Conservation (phyloP, 2,113 vertebrate genomes). For the Mixornis gularis region DNA sequence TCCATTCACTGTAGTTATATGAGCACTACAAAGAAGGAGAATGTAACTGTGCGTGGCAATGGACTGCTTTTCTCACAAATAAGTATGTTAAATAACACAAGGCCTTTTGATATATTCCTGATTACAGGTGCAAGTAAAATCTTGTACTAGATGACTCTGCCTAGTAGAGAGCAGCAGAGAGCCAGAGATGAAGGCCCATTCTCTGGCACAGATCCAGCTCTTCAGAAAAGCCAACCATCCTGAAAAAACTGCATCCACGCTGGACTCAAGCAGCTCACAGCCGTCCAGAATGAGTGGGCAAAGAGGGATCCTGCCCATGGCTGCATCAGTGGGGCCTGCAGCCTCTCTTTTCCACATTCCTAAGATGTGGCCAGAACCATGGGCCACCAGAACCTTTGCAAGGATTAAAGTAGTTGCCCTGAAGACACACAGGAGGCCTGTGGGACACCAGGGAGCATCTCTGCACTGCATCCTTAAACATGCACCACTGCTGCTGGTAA, state of each 20-base stretch:
- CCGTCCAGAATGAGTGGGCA: fast-evolving
- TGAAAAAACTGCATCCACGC: background rate
- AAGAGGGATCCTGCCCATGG: background rate
- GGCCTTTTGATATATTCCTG: background rate
- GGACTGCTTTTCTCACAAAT: background rate
- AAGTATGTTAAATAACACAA: background rate
- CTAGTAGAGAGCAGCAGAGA: background rate
- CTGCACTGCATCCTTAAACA: background rate
- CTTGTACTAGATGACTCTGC: background rate
- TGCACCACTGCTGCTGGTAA: background rate
- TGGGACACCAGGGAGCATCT: background rate
- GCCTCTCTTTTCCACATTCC: background rate
- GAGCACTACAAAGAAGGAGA: background rate
- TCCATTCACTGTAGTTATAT: background rate
- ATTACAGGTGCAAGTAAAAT: background rate
- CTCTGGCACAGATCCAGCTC: background rate
- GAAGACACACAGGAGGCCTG: background rate
- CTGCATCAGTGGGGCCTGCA: background rate
- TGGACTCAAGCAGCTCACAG: background rate
- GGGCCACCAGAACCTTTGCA: background rate
- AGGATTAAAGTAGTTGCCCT: background rate
- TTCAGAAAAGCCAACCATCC: background rate
- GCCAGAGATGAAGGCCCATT: background rate
- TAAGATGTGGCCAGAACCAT: fast-evolving
- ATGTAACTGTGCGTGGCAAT: background rate